Evolutionary conservation across 2,888 invertebrate species (phyloP), one percentile per base, ranked within the genome.

Genomic region (Caenorhabditis sp.): DNA sequence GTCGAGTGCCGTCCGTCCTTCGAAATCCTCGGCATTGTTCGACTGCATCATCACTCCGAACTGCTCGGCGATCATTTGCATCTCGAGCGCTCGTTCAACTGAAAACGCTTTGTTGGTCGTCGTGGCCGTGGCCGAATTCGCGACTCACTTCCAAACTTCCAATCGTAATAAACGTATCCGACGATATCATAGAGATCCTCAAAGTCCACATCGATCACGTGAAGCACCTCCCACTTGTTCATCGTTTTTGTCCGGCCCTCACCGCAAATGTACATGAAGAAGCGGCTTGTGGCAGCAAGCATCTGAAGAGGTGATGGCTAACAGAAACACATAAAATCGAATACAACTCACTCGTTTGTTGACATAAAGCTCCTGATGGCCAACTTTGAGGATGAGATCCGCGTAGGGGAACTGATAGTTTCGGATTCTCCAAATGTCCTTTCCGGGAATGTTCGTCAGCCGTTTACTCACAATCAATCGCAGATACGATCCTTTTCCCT

Each of bases 181-280:
- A 65, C 17, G 0, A 65, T 9, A 32, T 65, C 63, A 26, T 55
- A 65, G 8, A 65, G 53, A 37, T 65, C 63, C 17, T 55, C 53
- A n/a, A 55, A 65, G 5, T 17, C 8, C 0, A 65, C 45, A 26
- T 52, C 45, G 7, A 11, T 65, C 17, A 65, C 45, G 15, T 65
- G 9, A 1, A 53, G 27, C n/a, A 62, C 62, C 11, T 50, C 39
- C 26, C 22, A 20, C 11, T 43, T 2, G 1, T 24, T 27, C 30
- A 65, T 55, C 9, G 6, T 7, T 45, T 53, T 55, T 5, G 37
- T 13, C 9, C 53, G 35, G 8, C 26, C 11, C 8, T 26, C 32
- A 17, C 22, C 13, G 22, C 53, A 26, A 17, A 65, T 55, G 37
- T 35, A 46, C 7, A 26, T 26, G 17, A 55, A 65, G n/a, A 37